Conservation (phyloP, 2,888 invertebrate species). For the Netelia melanura region DNA sequence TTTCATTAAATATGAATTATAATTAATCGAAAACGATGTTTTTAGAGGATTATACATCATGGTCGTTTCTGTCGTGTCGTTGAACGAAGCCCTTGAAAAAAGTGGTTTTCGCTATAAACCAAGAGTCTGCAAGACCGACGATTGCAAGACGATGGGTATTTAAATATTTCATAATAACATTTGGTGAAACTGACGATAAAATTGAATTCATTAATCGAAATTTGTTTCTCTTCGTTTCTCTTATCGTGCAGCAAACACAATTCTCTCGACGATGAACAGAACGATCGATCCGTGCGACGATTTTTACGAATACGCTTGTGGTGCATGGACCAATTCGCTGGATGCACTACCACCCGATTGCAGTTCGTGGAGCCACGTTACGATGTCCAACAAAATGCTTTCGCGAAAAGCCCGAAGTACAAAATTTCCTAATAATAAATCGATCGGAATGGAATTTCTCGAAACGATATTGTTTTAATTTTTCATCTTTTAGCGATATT, state of each 20-base stretch:
- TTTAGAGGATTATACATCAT: conserved; percentile 23
- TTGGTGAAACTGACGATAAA: not conserved
- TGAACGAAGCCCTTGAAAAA: conserved; percentile 32
- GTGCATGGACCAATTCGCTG: conserved; percentile 91
- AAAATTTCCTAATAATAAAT: not conserved
- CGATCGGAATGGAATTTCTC: not conserved
- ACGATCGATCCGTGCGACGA: conserved; percentile 92
- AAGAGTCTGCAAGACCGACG: conserved; percentile 46
- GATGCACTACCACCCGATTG: conserved; percentile 97
- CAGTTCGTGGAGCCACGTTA: conserved; percentile 88
- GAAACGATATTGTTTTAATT: conserved; percentile 36
- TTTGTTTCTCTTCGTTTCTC: not conserved
- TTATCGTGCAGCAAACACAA: conserved; percentile 77
- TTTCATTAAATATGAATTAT: not conserved
- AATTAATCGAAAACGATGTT: not conserved
- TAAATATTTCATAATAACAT: not conserved
- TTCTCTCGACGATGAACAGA: conserved; percentile 90
- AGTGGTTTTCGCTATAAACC: conserved; percentile 42
- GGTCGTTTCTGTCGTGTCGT: conserved; percentile 27
- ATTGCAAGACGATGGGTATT: conserved; percentile 57
- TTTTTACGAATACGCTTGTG: conserved; percentile 91
- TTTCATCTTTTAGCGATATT: conserved; percentile 56
- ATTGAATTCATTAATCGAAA: not conserved
- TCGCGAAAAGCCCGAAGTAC: conserved; percentile 63
- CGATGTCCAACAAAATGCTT: conserved; percentile 44